Evolutionary conservation across 2,888 invertebrate genomes (phyloP), one percentile per base, ranked within the genome.

Genomic region (Drosophila robusta): DNA sequence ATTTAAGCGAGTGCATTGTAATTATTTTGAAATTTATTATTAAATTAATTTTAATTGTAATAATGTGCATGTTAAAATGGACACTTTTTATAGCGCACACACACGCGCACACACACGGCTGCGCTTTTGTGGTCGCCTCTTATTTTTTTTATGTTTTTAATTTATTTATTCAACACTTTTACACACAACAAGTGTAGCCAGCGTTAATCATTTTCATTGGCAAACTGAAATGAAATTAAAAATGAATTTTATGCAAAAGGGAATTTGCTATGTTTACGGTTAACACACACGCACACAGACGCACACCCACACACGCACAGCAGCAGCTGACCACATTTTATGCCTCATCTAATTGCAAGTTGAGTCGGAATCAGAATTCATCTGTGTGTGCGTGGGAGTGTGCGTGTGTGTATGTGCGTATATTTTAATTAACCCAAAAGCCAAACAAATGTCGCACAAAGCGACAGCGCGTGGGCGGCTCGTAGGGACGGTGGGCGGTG

Each of bases 1-100:
- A 79, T 88, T 84, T 80, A 87, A 85, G 80, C 82, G 78, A 81
- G 89, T 90, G 77, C 75, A 82, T 89, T 90, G 89, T 80, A 90
- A 89, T 89, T 90, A 89, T 90, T 89, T 90, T 80, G 76, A 78
- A 90, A 89, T 89, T 89, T 89, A 89, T 90, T 90, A 90, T 89
- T 90, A 89, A 89, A 89, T 89, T 89, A 87, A 90, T 89, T 89
- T 90, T 90, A 90, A 90, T 89, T 90, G 86, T 84, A 87, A 81
- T 89, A 89, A 90, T 90, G 78, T 65, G 75, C 78, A 75, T 88
- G 75, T 80, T 80, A 75, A 83, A 81, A 83, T 81, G 75, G 70
- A 57, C 66, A 65, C 67, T 60, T 45, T 26, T 54, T 9, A 26
- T 38, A 36, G 29, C 50, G 42, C 39, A 51, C 63, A 41, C 38